Base-by-base conservation (phyloP, 2,888 invertebrate species). In the Alviniconcha strummeri region DNA sequence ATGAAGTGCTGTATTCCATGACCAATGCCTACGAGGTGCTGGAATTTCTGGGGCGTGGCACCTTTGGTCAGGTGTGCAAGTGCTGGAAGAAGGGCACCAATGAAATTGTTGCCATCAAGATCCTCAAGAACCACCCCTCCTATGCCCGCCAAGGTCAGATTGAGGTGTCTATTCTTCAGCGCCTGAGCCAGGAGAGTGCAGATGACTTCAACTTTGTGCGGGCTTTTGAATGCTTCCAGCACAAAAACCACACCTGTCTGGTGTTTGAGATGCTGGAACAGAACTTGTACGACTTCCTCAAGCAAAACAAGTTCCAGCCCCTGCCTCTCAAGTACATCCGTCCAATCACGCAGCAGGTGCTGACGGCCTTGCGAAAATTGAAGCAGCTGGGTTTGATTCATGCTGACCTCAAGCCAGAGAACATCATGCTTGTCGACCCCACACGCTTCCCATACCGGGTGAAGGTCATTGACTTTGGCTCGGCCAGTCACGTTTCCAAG, bases 31-130 rank as follows among this genome's bases (percentile, higher is more conserved):
- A 96, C 94, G 96, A 98, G 96, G 99, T 99, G 93, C 95, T 99
- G 94, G 99, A 99, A 95, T 99, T 99, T 95, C 96, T 99, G 93
- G 99, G 99, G 90, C 96, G 99, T 90, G 99, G 99, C 92, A 99
- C 99, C 90, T 99, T 99, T 95, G 99, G 99, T 89, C 96, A 96
- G 94, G 99, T 99, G 93, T 99, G 99, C 93, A 99, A 99, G 95
- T 99, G 99, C 95, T 99, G 99, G 99, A 99, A 99, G 95, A 99
- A 99, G 94, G 99, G 99, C 94, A 99, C 99, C 92, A 99, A 98
- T 94, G 99, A 99, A 95, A 99, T 99, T 93, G 99, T 99, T 92
- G 99, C 99, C 94, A 99, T 99, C 94, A 99, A 99, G 95, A 99
- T 99, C 94, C 95, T 99, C 86, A 99, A 99, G 95, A 99, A 99